Base-by-base conservation (phyloP, 2,888 invertebrate species). In the Lasioglossum lativentre region DNA sequence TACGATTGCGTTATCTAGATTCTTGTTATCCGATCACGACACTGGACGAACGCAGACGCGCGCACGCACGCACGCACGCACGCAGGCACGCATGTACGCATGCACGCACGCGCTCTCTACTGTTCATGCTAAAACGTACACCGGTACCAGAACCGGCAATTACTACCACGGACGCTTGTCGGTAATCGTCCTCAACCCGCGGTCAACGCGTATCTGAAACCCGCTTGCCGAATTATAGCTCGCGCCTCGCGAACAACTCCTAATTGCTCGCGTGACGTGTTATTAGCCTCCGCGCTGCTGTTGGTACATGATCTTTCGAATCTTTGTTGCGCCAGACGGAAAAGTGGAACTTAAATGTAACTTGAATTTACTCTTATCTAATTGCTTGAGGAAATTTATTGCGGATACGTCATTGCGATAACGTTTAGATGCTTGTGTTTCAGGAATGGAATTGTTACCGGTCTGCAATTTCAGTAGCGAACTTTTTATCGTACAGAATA, bases 1-100 rank as follows among this genome's bases (percentile, higher is more conserved):
- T 85, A 78, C 88, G 82, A 87, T 87, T 81, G 81, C 82, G 89
- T 90, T 92, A 91, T 92, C 92, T 90, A 90, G 91, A 92, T 92
- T 89, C 91, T 89, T 92, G 92, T 92, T 91, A 92, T 90, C 87
- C 90, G 89, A 89, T 90, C 90, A 80, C 78, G 89, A 87, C 86
- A 88, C 75, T 79, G 87, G 85, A 87, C 83, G 88, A 89, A 88
- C 86, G 90, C 85, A 75, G 59, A 78, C 79, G 85, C 23, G 10
- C 12, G 68, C 68, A 68, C 73, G 81, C 79, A 71, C 40, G 75
- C 80, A 23, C 27, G 73, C 68, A 81, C 80, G 77, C 82, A 80
- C 59, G 75, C 59, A 34, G 34, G 68, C 68, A 68, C 73, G 81
- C 79, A 71, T 40, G 75, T 79, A 23, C 27, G 73, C 68, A 78